Percentiles rank a stretch among this genome's conserved stretches.
Evolutionary conservation across 1,140 invertebrate species (phyloP).

Genomic region (Latrodectus geometricus): DNA sequence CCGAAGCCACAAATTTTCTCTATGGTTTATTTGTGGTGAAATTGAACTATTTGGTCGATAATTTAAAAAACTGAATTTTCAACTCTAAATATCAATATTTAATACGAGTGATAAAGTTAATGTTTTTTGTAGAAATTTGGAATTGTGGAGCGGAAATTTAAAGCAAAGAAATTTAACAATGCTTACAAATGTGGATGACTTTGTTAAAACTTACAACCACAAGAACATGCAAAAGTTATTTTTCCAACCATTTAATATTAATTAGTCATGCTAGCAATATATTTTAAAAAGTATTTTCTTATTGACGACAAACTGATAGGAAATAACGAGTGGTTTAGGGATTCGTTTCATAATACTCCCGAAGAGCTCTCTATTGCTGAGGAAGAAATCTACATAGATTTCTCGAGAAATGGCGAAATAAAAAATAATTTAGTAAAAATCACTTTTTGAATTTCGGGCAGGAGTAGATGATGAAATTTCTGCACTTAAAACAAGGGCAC

Average conservation of each 20-base stretch:
- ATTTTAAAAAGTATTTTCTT: neutral
- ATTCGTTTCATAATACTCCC: neutral
- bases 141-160: neutral
- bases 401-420: too few species aligned
- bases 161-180: neutral
- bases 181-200: neutral
- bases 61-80: neutral
- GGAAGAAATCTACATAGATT: too few species aligned
- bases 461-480: too few species aligned
- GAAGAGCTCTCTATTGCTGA: neutral
- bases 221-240: neutral
- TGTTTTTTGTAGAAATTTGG: neutral
- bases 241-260: neutral
- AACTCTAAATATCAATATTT: neutral
- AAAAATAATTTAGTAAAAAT: too few species aligned
- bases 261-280: neutral
- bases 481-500: too few species aligned
- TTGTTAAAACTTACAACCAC: neutral
- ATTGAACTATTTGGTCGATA: neutral
- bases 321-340: neutral
- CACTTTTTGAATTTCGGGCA: too few species aligned
- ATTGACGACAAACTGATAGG: neutral
- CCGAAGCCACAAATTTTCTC: neutral
- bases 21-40: neutral
- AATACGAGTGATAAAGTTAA: neutral